Evolutionary conservation across 2,797 vertebrate species (phyloP), one percentile per base, ranked within the genome.

Genomic region (Chanos chanos): DNA sequence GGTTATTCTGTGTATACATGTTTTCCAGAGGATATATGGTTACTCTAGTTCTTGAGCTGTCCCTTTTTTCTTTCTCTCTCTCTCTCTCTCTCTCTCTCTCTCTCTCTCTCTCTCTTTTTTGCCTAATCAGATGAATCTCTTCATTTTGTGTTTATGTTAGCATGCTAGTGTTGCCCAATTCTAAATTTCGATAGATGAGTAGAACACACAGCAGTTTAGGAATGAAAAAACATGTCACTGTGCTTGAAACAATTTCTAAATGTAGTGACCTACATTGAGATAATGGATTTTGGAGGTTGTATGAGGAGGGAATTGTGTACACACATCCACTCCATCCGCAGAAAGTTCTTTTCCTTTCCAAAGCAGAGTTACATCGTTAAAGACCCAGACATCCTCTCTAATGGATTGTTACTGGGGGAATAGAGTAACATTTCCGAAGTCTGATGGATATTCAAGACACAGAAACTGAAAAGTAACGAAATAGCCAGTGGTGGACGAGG

Each of bases 341-440:
- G 13, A 13, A 58, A 54, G 40, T 41, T 66, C 34, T 39, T 25
- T 53, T 73, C 47, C 41, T 72, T 28, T 55, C 66, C 49, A 4
- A 52, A 69, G 69, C 67, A 64, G 68, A 69, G 41, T 50, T 71
- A 76, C 70, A 61, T 68, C 5, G 63, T 74, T 45, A 33, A 47
- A 58, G 43, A 71, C 45, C 59, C 56, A 66, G 53, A 52, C 49
- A 25, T 37, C 47, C 12, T 48, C 34, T 33, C 24, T 51, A 51
- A 55, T 52, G 45, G 13, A 62, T 40, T 18, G 24, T 25, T 21
- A 51, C 34, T 34, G 18, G 64, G 37, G 53, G 21, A 27, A 41
- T 12, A 45, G 9, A 21, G 61, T 33, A 55, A 30, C 41, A 64
- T 49, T 47, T 28, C 24, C 44, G 39, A 16, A 4, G 34, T 49